Percentiles rank a stretch among this genome's conserved stretches.
phyloP scores from a whole-genome alignment of 2,888 invertebrate genomes.

The Plagodis dolabraria region DNA sequence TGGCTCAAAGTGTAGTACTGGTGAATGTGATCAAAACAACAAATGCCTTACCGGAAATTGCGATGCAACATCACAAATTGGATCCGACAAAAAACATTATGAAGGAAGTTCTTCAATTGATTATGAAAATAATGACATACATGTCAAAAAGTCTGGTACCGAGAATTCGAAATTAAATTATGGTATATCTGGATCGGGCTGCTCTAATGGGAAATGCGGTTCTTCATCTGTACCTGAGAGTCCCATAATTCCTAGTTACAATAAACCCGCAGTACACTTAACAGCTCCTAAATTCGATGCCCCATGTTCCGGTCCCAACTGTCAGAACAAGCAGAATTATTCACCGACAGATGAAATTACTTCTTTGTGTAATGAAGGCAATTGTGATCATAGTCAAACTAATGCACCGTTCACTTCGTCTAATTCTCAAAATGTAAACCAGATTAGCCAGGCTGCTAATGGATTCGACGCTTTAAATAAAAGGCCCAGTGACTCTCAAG shows the following conservation, averaged over 20 bases:
- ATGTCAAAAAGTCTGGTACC: slow-evolving; percentile 13
- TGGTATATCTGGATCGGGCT: slow-evolving; percentile 28
- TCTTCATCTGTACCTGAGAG: slow-evolving; percentile 6
- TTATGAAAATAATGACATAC: slow-evolving; percentile 25
- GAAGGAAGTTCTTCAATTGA: slow-evolving; percentile 30
- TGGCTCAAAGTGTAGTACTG: slow-evolving; percentile 26
- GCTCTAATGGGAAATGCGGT: slow-evolving; percentile 38
- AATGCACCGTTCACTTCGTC: slow-evolving; percentile 26
- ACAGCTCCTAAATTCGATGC: slow-evolving; percentile 58
- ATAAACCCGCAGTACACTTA: slow-evolving; percentile 55
- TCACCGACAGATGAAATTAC: slow-evolving; percentile 5
- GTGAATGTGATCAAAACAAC: slow-evolving; percentile 23
- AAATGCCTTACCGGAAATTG: slow-evolving; percentile 33
- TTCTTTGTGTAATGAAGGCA: slow-evolving; percentile 30
- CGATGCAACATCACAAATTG: slow-evolving; percentile 19
- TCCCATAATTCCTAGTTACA: slow-evolving; percentile 14
- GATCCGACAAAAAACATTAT: slow-evolving; percentile 34
- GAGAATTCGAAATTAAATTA: slow-evolving; percentile 24
- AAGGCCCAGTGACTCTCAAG: slow-evolving; percentile 11
- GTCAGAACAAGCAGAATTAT: slow-evolving; percentile 14
- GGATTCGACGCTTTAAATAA: neutral
- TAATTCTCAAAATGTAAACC: slow-evolving; percentile 13
- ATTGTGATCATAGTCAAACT: slow-evolving; percentile 33
- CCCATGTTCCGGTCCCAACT: slow-evolving; percentile 42
- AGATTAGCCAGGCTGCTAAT: slow-evolving; percentile 4